Evolutionary conservation across 2,888 invertebrate species (phyloP), one percentile per base, ranked within the genome.

Genomic region (Ornithoptera priamus): DNA sequence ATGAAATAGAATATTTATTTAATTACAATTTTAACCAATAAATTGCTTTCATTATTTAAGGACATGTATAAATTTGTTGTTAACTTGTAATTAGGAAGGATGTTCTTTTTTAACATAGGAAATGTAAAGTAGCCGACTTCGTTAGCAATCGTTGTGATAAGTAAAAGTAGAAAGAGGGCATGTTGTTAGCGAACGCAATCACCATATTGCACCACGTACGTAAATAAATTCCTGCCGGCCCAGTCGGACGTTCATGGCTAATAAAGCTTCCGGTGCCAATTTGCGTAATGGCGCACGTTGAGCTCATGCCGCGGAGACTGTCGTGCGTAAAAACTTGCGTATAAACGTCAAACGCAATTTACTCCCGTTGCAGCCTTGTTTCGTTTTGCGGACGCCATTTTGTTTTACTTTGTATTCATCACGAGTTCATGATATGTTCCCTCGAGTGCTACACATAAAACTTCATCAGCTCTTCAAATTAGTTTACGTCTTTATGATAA

Each of bases 271-370:
- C 65, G 30, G 65, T 36, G 36, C 65, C 69, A 69, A 66, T 69
- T 69, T 58, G 66, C 50, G 57, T 62, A 66, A 62, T 53, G 50
- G 56, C 56, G 39, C 53, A 24, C 61, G 20, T 30, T 56, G 60
- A 65, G 62, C 53, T 24, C 58, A 50, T 62, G 57, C 62, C 62
- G 66, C 18, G 30, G 57, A 46, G 57, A 58, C 58, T 62, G 66
- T 58, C 66, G 69, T 24, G 68, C 66, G 69, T 69, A 69, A 65
- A 64, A 69, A 62, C 61, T 65, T 62, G 62, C 62, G 69, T 69
- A 69, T 30, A 65, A 69, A 58, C 50, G 69, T 57, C 57, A 58
- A 59, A 68, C 50, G 24, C 42, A 68, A 62, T 68, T 68, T 63
- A 46, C 50, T 58, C 22, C 57, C 30, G 15, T 1, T 15, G 15